Conservation (phyloP, 2,888 invertebrate genomes). For the Sussaba pulchella region DNA sequence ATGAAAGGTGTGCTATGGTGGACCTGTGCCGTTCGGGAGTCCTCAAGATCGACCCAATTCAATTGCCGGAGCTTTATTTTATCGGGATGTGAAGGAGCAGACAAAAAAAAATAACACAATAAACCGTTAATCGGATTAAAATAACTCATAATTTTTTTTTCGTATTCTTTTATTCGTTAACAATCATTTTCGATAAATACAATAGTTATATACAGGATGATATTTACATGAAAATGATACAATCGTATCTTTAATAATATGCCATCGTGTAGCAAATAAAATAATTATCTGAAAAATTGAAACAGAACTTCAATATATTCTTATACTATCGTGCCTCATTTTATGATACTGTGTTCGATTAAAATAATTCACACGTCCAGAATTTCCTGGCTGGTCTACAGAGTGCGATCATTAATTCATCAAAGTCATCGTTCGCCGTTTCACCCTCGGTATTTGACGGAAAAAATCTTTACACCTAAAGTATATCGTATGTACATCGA, state of each 20-base stretch:
- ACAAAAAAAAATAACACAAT: background rate
- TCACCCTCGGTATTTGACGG: background rate
- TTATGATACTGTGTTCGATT: conserved; percentile 52
- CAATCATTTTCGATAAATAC: conserved; percentile 80
- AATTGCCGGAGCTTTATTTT: conserved; percentile 20
- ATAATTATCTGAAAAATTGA: conserved; percentile 76
- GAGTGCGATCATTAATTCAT: conserved; percentile 2
- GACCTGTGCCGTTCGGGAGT: conserved; percentile 30
- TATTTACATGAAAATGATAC: conserved; percentile 80
- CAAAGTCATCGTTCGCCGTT: conserved; percentile 4
- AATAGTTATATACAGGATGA: conserved; percentile 81
- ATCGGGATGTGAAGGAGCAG: background rate
- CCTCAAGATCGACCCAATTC: conserved; percentile 32
- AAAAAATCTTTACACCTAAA: conserved; percentile 15
- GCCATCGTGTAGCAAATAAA: conserved; percentile 71
- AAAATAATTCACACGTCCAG: conserved; percentile 37
- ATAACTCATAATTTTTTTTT: conserved; percentile 41
- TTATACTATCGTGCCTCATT: conserved; percentile 39
- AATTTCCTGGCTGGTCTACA: conserved; percentile 19
- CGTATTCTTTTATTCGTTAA: conserved; percentile 82
- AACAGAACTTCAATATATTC: conserved; percentile 74
- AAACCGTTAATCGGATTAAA: conserved; percentile 4
- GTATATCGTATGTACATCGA: conserved; percentile 46
- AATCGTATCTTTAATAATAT: conserved; percentile 69
- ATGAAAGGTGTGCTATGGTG: conserved; percentile 29